Conservation (phyloP, 2,888 invertebrate species). For the Adineta ricciae region DNA sequence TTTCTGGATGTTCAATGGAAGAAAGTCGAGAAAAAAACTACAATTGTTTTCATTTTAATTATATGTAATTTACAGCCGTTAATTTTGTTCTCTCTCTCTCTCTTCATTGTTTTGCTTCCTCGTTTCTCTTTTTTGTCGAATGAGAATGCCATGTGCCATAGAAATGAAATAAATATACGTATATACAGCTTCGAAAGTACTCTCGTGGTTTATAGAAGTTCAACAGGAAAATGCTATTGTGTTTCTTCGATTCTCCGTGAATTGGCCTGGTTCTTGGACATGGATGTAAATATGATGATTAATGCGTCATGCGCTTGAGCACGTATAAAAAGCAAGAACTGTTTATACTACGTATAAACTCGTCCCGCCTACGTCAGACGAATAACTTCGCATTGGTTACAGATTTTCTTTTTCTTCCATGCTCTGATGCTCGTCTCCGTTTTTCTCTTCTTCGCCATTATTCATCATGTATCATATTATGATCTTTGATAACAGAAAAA, state of each 20-base stretch:
- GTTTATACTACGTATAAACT: neutral
- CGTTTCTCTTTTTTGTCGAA: neutral
- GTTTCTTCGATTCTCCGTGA: too few relatives aligned
- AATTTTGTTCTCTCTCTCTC: neutral
- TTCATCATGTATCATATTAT: neutral
- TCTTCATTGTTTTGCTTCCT: neutral
- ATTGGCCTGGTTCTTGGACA: too few relatives aligned
- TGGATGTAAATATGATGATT: too few relatives aligned
- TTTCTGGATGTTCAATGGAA: neutral
- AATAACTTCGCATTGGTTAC: neutral
- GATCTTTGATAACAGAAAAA: neutral
- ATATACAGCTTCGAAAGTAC: neutral
- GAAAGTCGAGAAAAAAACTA: neutral
- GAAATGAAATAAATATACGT: neutral
- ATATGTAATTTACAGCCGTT: neutral
- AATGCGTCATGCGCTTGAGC: neutral
- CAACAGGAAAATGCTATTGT: too few relatives aligned
- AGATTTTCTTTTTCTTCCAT: neutral
- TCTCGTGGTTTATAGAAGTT: too few relatives aligned
- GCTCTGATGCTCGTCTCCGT: neutral
- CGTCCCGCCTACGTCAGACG: neutral
- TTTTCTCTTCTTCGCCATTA: neutral
- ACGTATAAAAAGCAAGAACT: neutral
- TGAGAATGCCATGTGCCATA: neutral
- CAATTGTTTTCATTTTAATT: neutral